Evolutionary conservation across 2,113 vertebrate species (phyloP), one percentile per base, ranked within the genome.

Genomic region (Peromyscus polionotus): DNA sequence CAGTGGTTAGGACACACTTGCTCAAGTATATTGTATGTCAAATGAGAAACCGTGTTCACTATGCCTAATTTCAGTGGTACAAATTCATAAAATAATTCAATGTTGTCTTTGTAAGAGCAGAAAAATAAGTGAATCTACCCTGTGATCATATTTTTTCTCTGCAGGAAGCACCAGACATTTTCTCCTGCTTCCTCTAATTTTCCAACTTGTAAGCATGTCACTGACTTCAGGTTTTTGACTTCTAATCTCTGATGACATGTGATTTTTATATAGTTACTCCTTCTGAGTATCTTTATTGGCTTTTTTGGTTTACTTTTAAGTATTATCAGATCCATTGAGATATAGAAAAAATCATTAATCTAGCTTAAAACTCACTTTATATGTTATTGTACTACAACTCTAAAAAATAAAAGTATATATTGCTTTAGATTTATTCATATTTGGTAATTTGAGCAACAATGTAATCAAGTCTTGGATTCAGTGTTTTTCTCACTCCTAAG

Each of bases 381-480:
- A 73, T 89, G 61, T 90, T 81, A 5, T 75, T 76, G 1, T 26
- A 57, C 11, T 8, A 20, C 90, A 93, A 94, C 93, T 65, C 61
- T 33, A 51, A 31, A 7, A 94, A 90, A 45, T 96, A 13, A 92
- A 81, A 92, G 33, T 65, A 92, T 92, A 81, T 45, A 70, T 67
- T 93, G 28, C 5, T 76, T 75, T 67, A 65, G 20, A 48, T 87
- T 93, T 87, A 93, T 59, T 84, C 24, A 39, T 61, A 80, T 76
- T 87, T 90, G 93, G 72, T 65, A 94, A 93, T 94, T 93, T 73
- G 51, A 94, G 65, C 42, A 93, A 95, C 72, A 92, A 14, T 96
- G 59, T 94, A 87, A 95, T 85, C 75, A 96, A 57, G 26, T 22
- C 33, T 92, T 95, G 57, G 20, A 92, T 89, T 20, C 39, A 93